Conservation (phyloP, 2,113 vertebrate genomes). For the Anser cygnoides region DNA sequence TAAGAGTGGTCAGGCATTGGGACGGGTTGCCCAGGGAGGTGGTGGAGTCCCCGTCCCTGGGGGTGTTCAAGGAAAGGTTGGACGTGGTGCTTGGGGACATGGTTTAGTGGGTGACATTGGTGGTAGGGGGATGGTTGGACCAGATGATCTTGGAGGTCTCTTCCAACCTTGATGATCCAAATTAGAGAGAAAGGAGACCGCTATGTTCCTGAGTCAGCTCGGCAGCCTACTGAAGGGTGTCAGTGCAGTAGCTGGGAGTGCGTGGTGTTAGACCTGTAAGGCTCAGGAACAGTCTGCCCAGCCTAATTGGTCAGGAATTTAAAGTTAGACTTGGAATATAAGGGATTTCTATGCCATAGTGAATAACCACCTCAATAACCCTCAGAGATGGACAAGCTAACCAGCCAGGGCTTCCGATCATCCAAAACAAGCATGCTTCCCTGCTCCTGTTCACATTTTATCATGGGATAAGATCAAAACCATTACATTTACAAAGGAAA, state of each 20-base stretch:
- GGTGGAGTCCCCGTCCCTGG: too few species aligned
- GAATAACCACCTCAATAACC: not conserved
- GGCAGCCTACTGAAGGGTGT: not conserved
- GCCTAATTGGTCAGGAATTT: not conserved
- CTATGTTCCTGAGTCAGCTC: not conserved
- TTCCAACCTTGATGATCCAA: not conserved
- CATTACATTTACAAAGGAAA: not conserved
- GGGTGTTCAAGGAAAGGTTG: too few species aligned
- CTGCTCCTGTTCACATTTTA: not conserved
- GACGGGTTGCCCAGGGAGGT: too few species aligned
- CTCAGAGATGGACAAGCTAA: not conserved
- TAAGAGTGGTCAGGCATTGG: not conserved
- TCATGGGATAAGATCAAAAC: not conserved
- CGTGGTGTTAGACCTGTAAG: not conserved
- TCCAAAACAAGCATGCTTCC: not conserved
- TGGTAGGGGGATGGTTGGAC: too few species aligned
- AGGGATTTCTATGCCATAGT: not conserved
- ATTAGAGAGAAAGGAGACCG: constrained; percentile 7
- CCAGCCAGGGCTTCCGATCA: not conserved
- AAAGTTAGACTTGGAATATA: not conserved
- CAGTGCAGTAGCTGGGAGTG: not conserved
- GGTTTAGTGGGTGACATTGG: too few species aligned
- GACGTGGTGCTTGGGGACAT: too few species aligned
- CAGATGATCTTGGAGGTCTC: too few species aligned
- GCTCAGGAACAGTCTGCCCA: not conserved